Conservation (phyloP, 2,797 vertebrate genomes). For the Aplochiton taeniatus region DNA sequence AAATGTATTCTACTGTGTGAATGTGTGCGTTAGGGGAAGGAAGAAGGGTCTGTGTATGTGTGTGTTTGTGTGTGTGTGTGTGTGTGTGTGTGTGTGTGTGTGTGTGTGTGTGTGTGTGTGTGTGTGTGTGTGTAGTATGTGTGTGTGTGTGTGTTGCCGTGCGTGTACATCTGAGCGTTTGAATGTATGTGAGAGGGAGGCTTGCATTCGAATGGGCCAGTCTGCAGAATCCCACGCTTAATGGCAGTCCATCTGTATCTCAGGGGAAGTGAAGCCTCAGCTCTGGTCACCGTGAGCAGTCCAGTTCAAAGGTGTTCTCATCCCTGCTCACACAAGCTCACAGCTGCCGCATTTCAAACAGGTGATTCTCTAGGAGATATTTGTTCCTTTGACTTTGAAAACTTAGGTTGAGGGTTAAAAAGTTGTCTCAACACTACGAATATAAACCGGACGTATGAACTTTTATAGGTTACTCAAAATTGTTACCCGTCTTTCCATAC, state of each 20-base stretch:
- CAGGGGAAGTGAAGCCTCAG: conserved; percentile 34
- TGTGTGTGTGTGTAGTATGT: neutral
- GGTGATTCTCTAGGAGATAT: neutral
- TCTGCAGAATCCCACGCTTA: neutral
- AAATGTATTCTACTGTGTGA: neutral
- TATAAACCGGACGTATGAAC: neutral
- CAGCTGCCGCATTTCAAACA: neutral
- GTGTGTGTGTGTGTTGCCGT: neutral
- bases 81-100: conserved; percentile 18
- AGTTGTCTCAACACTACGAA: conserved; percentile 13
- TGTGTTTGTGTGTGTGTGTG: conserved; percentile 12
- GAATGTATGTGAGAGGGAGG: neutral
- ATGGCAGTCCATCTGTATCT: neutral
- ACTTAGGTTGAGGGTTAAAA: conserved; percentile 32
- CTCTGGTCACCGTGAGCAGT: conserved; percentile 26
- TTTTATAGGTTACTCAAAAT: neutral
- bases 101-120: conserved; percentile 4
- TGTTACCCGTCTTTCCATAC: too few species aligned
- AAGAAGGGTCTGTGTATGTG: conserved; percentile 8
- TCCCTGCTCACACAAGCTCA: neutral
- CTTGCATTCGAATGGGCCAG: neutral
- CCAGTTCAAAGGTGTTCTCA: neutral
- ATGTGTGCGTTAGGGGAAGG: neutral
- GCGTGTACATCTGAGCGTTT: neutral
- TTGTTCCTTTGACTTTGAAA: neutral